Percentiles rank a stretch among this genome's conserved stretches.
Conservation (phyloP, 2,113 vertebrate genomes). For the Brevimyrus niger region DNA sequence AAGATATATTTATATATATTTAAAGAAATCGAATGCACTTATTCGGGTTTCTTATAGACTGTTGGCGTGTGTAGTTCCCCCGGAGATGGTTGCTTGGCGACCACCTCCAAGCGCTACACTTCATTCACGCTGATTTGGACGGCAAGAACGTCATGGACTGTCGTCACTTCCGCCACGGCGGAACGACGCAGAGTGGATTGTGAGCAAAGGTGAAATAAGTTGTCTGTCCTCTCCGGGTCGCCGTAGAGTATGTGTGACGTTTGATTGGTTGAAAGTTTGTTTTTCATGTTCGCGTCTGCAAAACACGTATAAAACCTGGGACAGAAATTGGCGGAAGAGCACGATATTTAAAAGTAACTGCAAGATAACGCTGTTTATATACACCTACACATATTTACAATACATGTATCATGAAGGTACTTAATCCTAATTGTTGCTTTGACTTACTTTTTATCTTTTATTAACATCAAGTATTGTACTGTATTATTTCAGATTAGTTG, state of each 20-base stretch:
- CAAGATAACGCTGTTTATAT: background rate
- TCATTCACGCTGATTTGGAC: background rate
- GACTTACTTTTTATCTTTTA: background rate
- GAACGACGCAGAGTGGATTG: background rate
- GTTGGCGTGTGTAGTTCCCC: constrained; percentile 33
- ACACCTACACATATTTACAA: background rate
- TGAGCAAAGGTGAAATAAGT: background rate
- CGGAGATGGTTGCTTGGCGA: constrained; percentile 48
- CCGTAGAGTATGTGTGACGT: background rate
- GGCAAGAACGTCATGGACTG: background rate
- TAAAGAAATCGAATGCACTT: background rate
- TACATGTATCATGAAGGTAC: background rate
- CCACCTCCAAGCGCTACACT: background rate
- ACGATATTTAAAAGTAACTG: background rate
- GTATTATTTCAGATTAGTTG: background rate
- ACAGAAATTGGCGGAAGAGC: background rate
- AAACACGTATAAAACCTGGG: background rate
- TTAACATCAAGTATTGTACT: background rate
- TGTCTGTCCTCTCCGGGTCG: background rate
- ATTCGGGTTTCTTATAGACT: background rate
- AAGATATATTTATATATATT: background rate
- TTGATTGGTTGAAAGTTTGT: background rate
- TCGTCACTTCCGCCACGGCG: background rate
- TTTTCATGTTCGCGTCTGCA: background rate
- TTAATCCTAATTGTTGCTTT: background rate